Base-by-base conservation (phyloP, 2,113 vertebrate genomes). In the Poeciliopsis prolifica region DNA sequence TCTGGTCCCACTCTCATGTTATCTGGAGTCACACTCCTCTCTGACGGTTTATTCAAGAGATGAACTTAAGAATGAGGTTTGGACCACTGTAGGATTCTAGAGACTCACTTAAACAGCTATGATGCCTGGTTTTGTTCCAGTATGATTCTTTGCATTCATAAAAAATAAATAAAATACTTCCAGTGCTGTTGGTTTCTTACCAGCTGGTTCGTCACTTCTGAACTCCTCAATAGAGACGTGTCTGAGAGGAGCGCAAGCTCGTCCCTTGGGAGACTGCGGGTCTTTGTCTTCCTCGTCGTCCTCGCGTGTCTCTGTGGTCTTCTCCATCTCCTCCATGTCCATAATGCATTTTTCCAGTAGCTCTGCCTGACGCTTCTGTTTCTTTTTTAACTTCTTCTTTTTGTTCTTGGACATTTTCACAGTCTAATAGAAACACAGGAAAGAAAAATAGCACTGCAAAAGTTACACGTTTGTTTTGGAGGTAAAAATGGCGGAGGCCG, bases 331-430 rank as follows among this genome's bases (percentile, higher is more conserved):
- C 89, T 98, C 97, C 75, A 99, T 94, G 88, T 99, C 97, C 90
- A 97, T 91, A 82, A 99, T 97, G 87, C 98, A 93, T 83, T 98
- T 99, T 88, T 99, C 98, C 83, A 99, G 89, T 81, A 99, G 88
- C 89, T 97, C 97, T 0, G 98, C 98, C 82, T 99, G 97, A 4
- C 97, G 96, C 89, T 97, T 99, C 92, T 98, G 98, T 90, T 99
- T 99, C 95, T 99, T 99, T 95, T 99, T 99, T 93, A 99, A 94
- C 86, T 99, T 99, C 89, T 97, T 99, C 88, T 99, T 99, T 90
- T 99, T 99, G 89, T 99, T 99, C 93, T 98, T 99, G 51, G 98
- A 97, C 97, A 99, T 99, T 95, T 97, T 99, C 84, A 96, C 95
- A 65, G 92, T 93, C 96, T 99, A 87, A 79, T 42, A 26, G 65